Percentiles rank a stretch among this genome's conserved stretches.
These are phyloP conservation scores for Drosophila aff. DNA, from an alignment of 1,140 invertebrate species.

Conservation along the genomic window DNA sequence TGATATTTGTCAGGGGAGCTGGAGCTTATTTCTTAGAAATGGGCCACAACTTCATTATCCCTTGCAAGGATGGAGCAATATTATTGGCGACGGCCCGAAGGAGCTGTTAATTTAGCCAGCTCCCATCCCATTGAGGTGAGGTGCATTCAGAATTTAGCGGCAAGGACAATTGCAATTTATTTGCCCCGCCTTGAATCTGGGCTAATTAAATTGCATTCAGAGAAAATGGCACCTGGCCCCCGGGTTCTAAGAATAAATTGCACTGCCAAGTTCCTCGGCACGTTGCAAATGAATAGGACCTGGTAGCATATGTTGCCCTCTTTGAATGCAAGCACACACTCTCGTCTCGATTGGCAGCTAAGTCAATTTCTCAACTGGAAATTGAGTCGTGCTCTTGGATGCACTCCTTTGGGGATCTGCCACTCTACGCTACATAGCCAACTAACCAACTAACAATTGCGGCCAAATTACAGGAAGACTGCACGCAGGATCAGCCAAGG, in stretches of 20 bases:
- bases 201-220: constrained; percentile 78
- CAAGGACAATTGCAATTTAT: constrained; percentile 70
- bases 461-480: constrained; percentile 47
- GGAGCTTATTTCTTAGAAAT: not conserved
- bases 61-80: not conserved
- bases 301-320: constrained; percentile 54
- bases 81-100: constrained; percentile 40
- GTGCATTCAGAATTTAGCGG: constrained; percentile 56
- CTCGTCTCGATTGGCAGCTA: constrained; percentile 60
- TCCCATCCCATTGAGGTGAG: constrained; percentile 23
- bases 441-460: constrained; percentile 51
- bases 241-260: constrained; percentile 55
- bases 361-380: constrained; percentile 64
- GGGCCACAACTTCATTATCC: constrained; percentile 41
- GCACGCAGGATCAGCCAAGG: constrained; percentile 41
- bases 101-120: constrained; percentile 50
- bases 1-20: not conserved
- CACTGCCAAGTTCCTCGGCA: constrained; percentile 36
- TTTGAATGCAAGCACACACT: constrained; percentile 64
- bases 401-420: constrained; percentile 31
- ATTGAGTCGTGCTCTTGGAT: constrained; percentile 62
- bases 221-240: constrained; percentile 57
- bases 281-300: constrained; percentile 50
- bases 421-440: not conserved
- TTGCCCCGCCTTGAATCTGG: constrained; percentile 61